Evolutionary conservation across 2,797 vertebrate genomes (phyloP).

Genomic region (Crax fasciolata): DNA sequence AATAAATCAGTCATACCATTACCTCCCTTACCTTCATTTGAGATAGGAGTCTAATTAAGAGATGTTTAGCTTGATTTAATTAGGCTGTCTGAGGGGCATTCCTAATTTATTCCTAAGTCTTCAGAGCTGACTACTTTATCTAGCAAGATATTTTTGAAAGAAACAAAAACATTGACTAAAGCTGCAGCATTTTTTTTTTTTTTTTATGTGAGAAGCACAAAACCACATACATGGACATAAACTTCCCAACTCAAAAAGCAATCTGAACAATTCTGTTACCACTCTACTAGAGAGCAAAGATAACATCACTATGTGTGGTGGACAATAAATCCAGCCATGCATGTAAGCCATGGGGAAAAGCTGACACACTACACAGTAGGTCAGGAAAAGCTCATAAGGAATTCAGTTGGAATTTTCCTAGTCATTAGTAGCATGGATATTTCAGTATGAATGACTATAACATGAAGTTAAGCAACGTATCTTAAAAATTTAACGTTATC

Average conservation of each 20-base stretch:
- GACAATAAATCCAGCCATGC: neutral
- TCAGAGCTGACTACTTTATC: neutral
- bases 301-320: neutral
- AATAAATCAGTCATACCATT: neutral
- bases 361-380: neutral
- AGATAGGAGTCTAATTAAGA: neutral
- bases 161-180: neutral
- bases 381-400: neutral
- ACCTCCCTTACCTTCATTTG: neutral
- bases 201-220: neutral
- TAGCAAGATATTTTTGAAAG: neutral
- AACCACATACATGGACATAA: neutral
- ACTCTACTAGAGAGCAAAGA: neutral
- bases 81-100: neutral
- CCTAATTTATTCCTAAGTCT: slow-evolving; percentile 29
- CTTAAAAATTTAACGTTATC: neutral
- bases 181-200: neutral
- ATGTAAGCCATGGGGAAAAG: neutral
- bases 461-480: neutral
- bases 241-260: neutral
- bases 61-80: slow-evolving; percentile 24
- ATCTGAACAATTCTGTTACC: fast-evolving
- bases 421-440: neutral
- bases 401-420: neutral
- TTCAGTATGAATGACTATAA: neutral